These are phyloP conservation scores for Genyomyrus donnyi DNA, from an alignment of 2,113 vertebrate genomes.

Conservation along the genomic window DNA sequence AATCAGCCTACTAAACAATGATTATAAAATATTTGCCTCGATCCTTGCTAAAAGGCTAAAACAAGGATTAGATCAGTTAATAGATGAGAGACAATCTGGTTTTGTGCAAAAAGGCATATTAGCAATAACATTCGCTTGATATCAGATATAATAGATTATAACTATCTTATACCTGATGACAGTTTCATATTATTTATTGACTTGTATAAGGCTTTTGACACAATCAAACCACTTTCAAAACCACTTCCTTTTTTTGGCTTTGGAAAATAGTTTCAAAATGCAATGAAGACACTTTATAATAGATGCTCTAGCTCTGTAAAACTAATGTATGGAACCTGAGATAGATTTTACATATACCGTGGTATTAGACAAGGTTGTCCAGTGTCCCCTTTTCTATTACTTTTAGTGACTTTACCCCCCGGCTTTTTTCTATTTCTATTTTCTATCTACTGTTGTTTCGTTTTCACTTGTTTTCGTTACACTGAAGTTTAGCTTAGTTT, in stretches of 20 bases:
- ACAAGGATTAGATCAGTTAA: background rate
- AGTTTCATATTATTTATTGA: background rate
- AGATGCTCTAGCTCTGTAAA: too few relatives aligned
- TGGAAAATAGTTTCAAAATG: background rate
- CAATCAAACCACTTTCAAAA: background rate
- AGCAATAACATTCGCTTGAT: background rate
- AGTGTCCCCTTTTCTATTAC: too few relatives aligned
- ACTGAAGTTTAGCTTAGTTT: too few relatives aligned
- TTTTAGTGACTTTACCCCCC: too few relatives aligned
- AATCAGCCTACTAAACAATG: background rate
- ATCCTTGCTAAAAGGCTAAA: slow-evolving; percentile 8
- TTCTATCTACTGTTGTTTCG: too few relatives aligned
- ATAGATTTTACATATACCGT: too few relatives aligned
- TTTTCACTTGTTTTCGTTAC: too few relatives aligned
- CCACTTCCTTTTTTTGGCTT: background rate
- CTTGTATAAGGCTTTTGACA: background rate
- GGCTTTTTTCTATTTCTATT: too few relatives aligned
- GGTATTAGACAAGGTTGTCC: too few relatives aligned
- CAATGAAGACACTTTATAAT: too few relatives aligned
- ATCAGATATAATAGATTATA: background rate
- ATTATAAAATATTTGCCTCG: background rate
- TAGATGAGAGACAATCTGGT: background rate
- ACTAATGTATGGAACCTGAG: too few relatives aligned
- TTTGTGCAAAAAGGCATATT: background rate
- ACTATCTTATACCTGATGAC: background rate